Evolutionary conservation across 2,113 vertebrate species (phyloP), one percentile per base, ranked within the genome.

Genomic region (Oplegnathus fasciatus): DNA sequence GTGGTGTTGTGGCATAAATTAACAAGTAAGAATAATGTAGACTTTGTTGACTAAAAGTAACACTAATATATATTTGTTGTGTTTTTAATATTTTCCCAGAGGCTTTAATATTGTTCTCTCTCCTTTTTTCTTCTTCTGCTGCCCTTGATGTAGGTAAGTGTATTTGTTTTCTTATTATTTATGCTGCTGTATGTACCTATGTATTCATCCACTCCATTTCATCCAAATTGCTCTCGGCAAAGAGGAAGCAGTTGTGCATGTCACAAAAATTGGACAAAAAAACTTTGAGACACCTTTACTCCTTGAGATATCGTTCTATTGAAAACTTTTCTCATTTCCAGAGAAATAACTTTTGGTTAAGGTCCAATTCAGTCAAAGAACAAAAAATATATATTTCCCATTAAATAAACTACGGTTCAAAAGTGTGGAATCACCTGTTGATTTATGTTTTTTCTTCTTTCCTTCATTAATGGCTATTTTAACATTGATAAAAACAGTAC

Each of bases 101-200:
- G 58, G 71, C n/a, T 22, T 71, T 86, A 77, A 72, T 72, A 60
- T 73, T 66, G 20, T 74, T 80, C 46, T 90, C 4, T 72, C 20
- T 82, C 42, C 14, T 24, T 26, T 74, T 67, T 69, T 48, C 50
- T 37, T 44, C 44, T 62, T 74, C 40, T 80, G 78, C 86, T 72
- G 44, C 70, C 84, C 74, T 75, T 75, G 54, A 83, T 86, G 83
- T 71, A 93, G 93, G 89, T 92, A 89, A 93, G 90, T 88, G 60
- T 71, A 71, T 78, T 84, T 87, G 60, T 81, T 78, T 80, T 80
- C 57, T 24, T 52, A 32, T 57, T 78, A 58, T 81, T 80, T 65
- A 75, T 80, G 24, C 58, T 26, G 22, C 54, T 50, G 4, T 65
- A 32, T 44, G 40, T 83, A 55, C 55, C 34, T 64, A 52, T 50